Percentiles rank a stretch among this genome's conserved stretches.
Conservation (phyloP, 2,888 invertebrate species). For the Dolichomitus sp. region DNA sequence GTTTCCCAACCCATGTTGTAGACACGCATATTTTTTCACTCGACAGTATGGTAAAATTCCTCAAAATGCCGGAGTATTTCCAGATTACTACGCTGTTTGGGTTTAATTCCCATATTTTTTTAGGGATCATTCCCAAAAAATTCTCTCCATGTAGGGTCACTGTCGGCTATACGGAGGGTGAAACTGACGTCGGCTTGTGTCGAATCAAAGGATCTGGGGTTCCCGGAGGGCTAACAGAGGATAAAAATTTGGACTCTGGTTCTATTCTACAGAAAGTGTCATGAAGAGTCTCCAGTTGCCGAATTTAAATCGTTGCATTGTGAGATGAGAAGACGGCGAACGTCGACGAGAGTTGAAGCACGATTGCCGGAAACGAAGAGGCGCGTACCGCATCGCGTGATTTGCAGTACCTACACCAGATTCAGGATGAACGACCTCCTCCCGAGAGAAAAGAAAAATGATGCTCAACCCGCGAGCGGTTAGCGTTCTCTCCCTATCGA, state of each 20-base stretch:
- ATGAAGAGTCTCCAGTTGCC: neutral
- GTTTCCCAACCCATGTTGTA: no score
- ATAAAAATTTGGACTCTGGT: neutral
- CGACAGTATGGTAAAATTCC: no score
- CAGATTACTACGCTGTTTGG: no score
- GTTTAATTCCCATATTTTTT: no score
- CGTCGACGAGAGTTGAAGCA: neutral
- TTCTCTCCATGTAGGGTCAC: no score
- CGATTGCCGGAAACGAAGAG: constrained; percentile 46
- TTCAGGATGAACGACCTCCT: constrained; percentile 71
- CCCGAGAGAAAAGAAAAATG: constrained; percentile 62
- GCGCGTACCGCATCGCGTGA: constrained; percentile 66
- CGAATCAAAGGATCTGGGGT: no score
- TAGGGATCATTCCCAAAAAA: no score
- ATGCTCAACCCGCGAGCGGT: constrained; percentile 47
- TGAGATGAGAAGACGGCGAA: neutral
- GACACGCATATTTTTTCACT: no score
- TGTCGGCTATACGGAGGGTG: no score
- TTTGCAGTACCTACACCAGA: constrained; percentile 52
- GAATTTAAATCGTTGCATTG: neutral
- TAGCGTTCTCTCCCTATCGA: constrained; percentile 73
- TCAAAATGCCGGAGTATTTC: no score
- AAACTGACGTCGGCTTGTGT: no score
- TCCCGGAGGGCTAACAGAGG: no score
- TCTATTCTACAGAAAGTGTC: neutral